phyloP scores from a whole-genome alignment of 2,113 vertebrate species.

The Pionites leucogaster region DNA sequence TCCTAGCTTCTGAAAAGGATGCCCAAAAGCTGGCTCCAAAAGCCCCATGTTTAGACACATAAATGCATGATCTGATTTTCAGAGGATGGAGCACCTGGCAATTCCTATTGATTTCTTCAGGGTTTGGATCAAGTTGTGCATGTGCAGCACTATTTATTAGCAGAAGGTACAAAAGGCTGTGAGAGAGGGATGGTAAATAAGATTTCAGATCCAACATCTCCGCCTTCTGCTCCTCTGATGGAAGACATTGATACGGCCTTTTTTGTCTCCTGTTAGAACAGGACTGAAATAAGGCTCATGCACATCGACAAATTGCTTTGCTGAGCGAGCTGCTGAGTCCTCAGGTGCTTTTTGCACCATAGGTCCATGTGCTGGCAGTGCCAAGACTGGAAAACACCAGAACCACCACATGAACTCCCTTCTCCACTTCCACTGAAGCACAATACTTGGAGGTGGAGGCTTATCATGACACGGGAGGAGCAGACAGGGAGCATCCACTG shows the following conservation, averaged over 20 bases:
- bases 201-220: not conserved
- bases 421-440: too few relatives aligned
- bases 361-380: not conserved
- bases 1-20: not conserved
- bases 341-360: not conserved
- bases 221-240: not conserved
- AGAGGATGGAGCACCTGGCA: not conserved
- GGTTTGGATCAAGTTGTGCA: not conserved
- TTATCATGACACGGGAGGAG: not conserved
- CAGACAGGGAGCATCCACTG: not conserved
- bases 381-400: not conserved
- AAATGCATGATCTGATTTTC: not conserved
- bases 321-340: not conserved
- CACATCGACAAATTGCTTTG: accelerated
- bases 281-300: not conserved
- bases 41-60: not conserved
- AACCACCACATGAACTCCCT: not conserved
- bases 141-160: not conserved
- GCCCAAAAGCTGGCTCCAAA: not conserved
- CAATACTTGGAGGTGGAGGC: not conserved
- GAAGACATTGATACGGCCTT: not conserved
- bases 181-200: not conserved
- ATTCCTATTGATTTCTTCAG: not conserved
- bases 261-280: not conserved
- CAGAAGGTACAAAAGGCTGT: not conserved